A percentile compares a stretch with the other conserved stretches of the same genome.
These are phyloP conservation scores for Euglossa dilemma DNA, from an alignment of 1,140 invertebrate species.

Conservation along the genomic window DNA sequence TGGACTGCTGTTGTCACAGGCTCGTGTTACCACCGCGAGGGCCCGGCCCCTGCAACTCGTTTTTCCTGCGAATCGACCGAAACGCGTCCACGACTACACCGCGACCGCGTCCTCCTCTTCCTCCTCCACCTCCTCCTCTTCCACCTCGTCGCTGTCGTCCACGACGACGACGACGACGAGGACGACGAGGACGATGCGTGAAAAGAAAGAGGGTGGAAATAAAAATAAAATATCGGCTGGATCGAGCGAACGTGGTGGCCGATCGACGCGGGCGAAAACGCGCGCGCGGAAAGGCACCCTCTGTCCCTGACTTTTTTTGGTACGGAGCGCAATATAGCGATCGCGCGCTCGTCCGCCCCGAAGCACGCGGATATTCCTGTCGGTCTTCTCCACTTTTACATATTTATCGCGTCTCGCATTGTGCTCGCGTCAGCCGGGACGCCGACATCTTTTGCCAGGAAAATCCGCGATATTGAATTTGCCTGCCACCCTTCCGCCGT, in stretches of 20 bases:
- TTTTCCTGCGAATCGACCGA: conserved; percentile 73
- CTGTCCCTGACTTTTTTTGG: conserved; percentile 8
- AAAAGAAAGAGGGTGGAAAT: not conserved
- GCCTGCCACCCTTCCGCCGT: conserved; percentile 2
- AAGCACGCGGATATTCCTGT: conserved; percentile 57
- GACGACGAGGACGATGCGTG: too few species aligned
- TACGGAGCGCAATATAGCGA: conserved; percentile 32
- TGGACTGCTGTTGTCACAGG: conserved; percentile 81
- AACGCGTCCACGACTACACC: conserved; percentile 36
- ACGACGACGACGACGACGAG: too few species aligned
- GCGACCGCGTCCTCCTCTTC: not conserved
- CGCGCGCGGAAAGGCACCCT: not conserved
- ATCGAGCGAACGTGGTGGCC: not conserved
- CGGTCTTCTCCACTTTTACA: conserved; percentile 71
- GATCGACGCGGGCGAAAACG: conserved; percentile 21
- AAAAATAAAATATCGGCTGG: conserved; percentile 15
- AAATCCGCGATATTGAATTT: conserved; percentile 66
- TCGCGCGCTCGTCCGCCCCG: not conserved
- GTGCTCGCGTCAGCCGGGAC: conserved; percentile 68
- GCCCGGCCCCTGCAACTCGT: conserved; percentile 72
- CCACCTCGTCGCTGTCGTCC: too few species aligned
- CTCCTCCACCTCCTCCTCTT: too few species aligned
- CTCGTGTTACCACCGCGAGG: conserved; percentile 79
- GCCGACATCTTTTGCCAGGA: conserved; percentile 66
- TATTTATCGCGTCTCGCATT: conserved; percentile 72